A percentile compares a stretch with the other conserved stretches of the same genome.
Conservation (phyloP, 2,888 invertebrate species). For the Sphaeridia pumilis region DNA sequence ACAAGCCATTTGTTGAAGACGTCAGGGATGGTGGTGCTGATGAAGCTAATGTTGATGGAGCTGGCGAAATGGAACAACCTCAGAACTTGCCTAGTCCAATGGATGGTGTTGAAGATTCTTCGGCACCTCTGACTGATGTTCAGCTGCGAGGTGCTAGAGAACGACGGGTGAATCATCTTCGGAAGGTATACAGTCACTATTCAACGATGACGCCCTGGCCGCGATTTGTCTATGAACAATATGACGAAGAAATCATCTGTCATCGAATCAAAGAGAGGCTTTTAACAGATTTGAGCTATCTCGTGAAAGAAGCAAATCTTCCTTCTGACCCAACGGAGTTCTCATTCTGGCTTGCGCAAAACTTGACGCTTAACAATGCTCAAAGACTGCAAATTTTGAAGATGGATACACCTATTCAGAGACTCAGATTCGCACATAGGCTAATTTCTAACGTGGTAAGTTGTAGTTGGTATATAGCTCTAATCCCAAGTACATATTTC, state of each 20-base stretch:
- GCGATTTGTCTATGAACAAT: constrained; percentile 53
- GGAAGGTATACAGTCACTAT: constrained; percentile 15
- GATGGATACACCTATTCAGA: constrained; percentile 55
- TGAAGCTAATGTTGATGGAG: background rate
- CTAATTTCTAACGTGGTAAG: constrained; percentile 43
- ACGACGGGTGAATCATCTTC: no score
- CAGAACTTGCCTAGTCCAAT: no score
- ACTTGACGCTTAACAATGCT: constrained; percentile 55
- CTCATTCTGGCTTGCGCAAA: constrained; percentile 70
- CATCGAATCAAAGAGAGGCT: constrained; percentile 33
- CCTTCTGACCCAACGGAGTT: constrained; percentile 43
- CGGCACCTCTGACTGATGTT: no score
- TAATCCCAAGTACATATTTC: background rate
- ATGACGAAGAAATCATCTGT: constrained; percentile 45
- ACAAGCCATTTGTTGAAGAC: background rate
- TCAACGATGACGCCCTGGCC: constrained; percentile 53
- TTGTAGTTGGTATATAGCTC: no score
- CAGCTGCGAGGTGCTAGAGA: no score
- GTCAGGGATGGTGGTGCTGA: background rate
- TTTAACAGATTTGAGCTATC: constrained; percentile 24
- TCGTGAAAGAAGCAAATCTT: constrained; percentile 22
- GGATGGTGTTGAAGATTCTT: constrained; percentile 39
- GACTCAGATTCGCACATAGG: constrained; percentile 50
- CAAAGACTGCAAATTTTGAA: constrained; percentile 50
- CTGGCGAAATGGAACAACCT: background rate